Evolutionary conservation across 2,797 vertebrate genomes (phyloP).

Genomic region (Scomberomorus guttatus): DNA sequence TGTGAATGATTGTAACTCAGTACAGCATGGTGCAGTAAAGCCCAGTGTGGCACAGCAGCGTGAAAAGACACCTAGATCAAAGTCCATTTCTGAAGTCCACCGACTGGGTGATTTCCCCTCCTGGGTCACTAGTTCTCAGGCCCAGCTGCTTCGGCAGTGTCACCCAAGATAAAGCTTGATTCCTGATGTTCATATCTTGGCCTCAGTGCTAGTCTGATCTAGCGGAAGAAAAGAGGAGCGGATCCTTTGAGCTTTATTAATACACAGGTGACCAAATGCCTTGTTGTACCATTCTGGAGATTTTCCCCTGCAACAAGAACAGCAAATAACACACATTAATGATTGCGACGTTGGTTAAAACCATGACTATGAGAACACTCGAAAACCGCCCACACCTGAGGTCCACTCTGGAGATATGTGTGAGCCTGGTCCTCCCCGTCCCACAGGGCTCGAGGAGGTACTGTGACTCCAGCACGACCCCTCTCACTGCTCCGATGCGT

Average conservation of each 20-base stretch:
- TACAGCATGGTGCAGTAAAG: slow-evolving; percentile 50
- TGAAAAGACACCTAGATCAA: slow-evolving; percentile 43
- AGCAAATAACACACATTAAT: neutral
- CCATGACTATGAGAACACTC: neutral
- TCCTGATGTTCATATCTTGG: slow-evolving; percentile 86
- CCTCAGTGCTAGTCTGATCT: slow-evolving; percentile 88
- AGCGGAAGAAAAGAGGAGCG: slow-evolving; percentile 91
- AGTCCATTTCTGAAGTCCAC: slow-evolving; percentile 12
- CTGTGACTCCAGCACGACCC: slow-evolving; percentile 90
- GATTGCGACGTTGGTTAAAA: neutral
- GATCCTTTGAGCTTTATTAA: slow-evolving; percentile 91
- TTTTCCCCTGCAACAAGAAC: slow-evolving; percentile 86
- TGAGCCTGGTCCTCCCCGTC: slow-evolving; percentile 89
- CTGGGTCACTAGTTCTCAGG: slow-evolving; percentile 28
- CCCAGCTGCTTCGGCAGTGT: slow-evolving; percentile 33
- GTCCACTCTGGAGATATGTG: slow-evolving; percentile 92
- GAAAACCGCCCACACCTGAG: slow-evolving; percentile 86
- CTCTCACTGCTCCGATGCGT: slow-evolving; percentile 87
- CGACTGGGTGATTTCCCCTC: slow-evolving; percentile 24
- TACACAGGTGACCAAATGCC: slow-evolving; percentile 92
- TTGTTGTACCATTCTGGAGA: slow-evolving; percentile 98
- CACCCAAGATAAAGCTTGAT: slow-evolving; percentile 28
- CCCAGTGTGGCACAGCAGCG: slow-evolving; percentile 58
- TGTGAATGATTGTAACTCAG: slow-evolving; percentile 53
- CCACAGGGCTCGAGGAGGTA: slow-evolving; percentile 93